phyloP scores from a whole-genome alignment of 2,888 invertebrate species.

The Zaprionus bogoriensis region DNA sequence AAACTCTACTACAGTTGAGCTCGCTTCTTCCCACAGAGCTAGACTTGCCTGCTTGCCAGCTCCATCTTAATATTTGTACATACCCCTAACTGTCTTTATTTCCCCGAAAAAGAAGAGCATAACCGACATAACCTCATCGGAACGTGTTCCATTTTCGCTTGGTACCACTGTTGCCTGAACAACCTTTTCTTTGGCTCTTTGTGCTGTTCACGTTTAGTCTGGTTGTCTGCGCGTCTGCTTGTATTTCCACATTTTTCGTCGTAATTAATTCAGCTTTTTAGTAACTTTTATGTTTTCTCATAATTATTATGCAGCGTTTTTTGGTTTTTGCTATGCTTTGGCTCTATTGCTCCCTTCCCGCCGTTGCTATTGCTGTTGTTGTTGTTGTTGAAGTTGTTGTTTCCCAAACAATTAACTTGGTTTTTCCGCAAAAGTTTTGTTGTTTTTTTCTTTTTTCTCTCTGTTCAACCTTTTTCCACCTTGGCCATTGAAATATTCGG shows the following conservation, averaged over 20 bases:
- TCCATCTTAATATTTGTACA: no score
- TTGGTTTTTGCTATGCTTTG: slow-evolving; percentile 30
- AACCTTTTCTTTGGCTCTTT: slow-evolving; percentile 18
- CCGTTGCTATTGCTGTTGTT: neutral
- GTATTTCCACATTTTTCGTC: slow-evolving; percentile 42
- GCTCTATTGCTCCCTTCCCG: slow-evolving; percentile 23
- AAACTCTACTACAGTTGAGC: no score
- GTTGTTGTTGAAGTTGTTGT: slow-evolving; percentile 9
- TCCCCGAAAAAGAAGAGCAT: no score
- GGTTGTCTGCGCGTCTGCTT: neutral
- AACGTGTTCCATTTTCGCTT: no score
- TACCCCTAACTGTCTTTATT: no score
- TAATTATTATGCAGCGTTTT: slow-evolving; percentile 70
- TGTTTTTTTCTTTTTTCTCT: no score
- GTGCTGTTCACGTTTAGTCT: slow-evolving; percentile 16
- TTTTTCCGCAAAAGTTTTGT: slow-evolving; percentile 42
- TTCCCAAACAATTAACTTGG: slow-evolving; percentile 64
- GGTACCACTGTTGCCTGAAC: neutral
- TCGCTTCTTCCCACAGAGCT: no score
- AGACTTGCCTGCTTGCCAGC: no score
- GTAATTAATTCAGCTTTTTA: slow-evolving; percentile 67
- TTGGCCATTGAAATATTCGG: no score
- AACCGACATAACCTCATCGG: no score
- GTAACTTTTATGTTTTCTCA: slow-evolving; percentile 61
- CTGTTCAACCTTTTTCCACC: slow-evolving; percentile 29